Percentiles rank a stretch among this genome's conserved stretches.
Conservation (phyloP, 2,797 vertebrate species). For the Gouania willdenowi region DNA sequence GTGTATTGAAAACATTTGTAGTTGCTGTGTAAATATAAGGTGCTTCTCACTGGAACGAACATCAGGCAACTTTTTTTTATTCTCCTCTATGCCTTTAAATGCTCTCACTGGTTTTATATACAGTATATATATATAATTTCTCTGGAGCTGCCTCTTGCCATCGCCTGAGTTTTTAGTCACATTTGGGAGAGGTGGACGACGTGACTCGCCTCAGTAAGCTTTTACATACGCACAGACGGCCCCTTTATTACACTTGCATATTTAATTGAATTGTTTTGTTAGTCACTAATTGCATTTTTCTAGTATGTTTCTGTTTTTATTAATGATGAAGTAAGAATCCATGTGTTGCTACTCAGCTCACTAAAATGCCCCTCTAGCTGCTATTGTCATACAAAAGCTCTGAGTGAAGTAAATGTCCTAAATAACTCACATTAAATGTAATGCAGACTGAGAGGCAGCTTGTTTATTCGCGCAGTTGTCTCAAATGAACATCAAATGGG, state of each 20-base stretch:
- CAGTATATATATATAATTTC: too few relatives aligned
- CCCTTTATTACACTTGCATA: constrained; percentile 12
- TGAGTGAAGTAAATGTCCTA: background rate
- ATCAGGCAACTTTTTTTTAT: too few relatives aligned
- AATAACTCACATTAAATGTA: too few relatives aligned
- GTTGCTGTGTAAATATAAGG: too few relatives aligned
- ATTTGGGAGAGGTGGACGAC: constrained; percentile 46
- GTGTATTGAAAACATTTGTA: constrained; percentile 1
- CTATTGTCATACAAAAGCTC: background rate
- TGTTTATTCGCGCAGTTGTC: constrained; percentile 2
- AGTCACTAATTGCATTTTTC: constrained; percentile 27
- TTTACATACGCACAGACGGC: background rate
- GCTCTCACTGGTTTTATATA: too few relatives aligned
- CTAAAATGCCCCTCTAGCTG: background rate
- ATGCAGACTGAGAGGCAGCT: background rate
- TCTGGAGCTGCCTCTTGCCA: constrained; percentile 11
- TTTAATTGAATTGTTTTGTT: constrained; percentile 11
- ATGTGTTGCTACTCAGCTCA: background rate
- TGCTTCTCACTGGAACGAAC: too few relatives aligned
- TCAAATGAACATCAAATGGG: constrained; percentile 20
- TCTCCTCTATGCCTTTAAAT: constrained; percentile 1
- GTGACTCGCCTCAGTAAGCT: constrained; percentile 52
- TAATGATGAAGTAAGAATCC: constrained; percentile 10
- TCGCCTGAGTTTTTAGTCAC: constrained; percentile 42
- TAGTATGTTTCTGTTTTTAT: constrained; percentile 10